Conservation (phyloP, 2,888 invertebrate genomes). For the Iphiclides podalirius region DNA sequence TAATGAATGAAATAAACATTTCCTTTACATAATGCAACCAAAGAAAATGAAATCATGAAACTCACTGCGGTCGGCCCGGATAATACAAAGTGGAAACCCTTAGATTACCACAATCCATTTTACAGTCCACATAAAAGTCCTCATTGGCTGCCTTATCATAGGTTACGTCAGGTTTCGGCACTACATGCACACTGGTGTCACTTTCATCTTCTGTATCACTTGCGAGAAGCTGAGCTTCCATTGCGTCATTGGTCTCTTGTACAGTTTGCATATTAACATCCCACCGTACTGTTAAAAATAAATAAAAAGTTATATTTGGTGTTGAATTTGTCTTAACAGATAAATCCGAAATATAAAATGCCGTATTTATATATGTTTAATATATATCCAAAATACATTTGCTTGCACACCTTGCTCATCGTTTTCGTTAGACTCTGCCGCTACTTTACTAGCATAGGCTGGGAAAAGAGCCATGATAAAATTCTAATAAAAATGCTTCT, state of each 20-base stretch:
- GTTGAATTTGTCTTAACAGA: neutral
- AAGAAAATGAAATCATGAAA: too few species aligned
- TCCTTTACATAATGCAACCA: too few species aligned
- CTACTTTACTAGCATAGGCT: conserved; percentile 27
- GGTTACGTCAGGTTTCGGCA: neutral
- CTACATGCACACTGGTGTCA: neutral
- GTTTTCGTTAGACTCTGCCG: conserved; percentile 6
- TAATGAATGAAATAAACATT: too few species aligned
- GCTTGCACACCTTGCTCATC: conserved; percentile 23
- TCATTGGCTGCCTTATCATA: conserved; percentile 26
- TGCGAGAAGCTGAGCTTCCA: conserved; percentile 48
- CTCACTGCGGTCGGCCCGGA: conserved; percentile 82
- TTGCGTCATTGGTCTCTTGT: conserved; percentile 29
- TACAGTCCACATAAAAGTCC: conserved; percentile 81
- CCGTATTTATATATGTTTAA: too few species aligned
- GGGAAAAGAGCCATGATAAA: conserved; percentile 34
- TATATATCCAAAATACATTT: neutral
- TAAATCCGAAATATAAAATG: neutral
- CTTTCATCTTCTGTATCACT: conserved; percentile 48
- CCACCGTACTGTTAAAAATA: conserved; percentile 19
- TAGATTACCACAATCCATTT: conserved; percentile 77
- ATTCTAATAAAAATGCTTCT: too few species aligned
- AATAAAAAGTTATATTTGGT: neutral
- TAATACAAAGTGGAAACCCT: conserved; percentile 82
- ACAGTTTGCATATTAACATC: conserved; percentile 3